Evolutionary conservation across 1,140 invertebrate genomes (phyloP).

Genomic region (Macrosteles quadrilineatus): DNA sequence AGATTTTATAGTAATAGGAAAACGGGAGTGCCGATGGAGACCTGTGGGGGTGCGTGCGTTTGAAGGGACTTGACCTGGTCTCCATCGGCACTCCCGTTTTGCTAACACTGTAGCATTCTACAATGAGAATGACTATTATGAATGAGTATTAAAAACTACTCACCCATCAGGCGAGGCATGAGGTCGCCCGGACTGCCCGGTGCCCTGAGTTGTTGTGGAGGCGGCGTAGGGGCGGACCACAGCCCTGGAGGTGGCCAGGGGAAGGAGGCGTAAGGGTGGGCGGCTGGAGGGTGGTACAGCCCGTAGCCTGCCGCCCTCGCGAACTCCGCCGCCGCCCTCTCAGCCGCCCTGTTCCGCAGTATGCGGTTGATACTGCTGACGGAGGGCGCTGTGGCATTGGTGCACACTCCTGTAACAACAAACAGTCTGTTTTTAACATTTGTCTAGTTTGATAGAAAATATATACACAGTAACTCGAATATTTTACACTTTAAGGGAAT

Average conservation of each 20-base stretch:
- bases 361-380: slow-evolving; percentile 94
- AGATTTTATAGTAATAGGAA: no score
- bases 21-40: no score
- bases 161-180: slow-evolving; percentile 32
- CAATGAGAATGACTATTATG: no score
- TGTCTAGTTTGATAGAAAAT: no score
- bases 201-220: slow-evolving; percentile 48
- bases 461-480: no score
- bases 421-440: no score
- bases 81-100: no score
- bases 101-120: no score
- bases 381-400: slow-evolving; percentile 85
- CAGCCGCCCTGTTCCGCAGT: slow-evolving; percentile 84
- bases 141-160: no score
- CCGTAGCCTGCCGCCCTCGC: slow-evolving; percentile 88
- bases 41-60: no score
- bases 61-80: no score
- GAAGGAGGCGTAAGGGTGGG: slow-evolving; percentile 44
- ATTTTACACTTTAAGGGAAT: no score
- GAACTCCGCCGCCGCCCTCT: slow-evolving; percentile 91
- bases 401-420: slow-evolving; percentile 74
- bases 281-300: slow-evolving; percentile 60
- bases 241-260: slow-evolving; percentile 53
- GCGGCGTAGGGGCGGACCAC: slow-evolving; percentile 46
- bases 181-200: slow-evolving; percentile 49